These are phyloP conservation scores for Gastrophryne carolinensis DNA, from an alignment of 2,797 vertebrate species.

Conservation along the genomic window DNA sequence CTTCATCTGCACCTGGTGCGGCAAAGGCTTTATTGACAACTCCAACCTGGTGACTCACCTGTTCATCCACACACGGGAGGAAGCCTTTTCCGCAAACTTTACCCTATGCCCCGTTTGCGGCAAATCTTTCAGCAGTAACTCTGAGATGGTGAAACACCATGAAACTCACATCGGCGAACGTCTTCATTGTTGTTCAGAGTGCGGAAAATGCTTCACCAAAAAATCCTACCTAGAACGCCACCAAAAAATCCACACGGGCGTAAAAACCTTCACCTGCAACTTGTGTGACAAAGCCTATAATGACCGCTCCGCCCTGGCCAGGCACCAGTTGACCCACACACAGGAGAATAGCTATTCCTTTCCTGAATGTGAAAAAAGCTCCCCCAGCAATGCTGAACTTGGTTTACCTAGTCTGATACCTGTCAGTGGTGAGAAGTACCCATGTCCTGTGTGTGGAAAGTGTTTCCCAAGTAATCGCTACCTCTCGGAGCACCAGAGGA, in stretches of 20 bases:
- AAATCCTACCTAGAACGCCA: neutral
- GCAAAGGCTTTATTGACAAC: neutral
- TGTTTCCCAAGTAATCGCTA: neutral
- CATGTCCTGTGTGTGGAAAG: neutral
- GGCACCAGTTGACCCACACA: neutral
- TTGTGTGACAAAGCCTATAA: neutral
- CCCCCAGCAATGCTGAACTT: neutral
- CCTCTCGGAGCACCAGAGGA: neutral
- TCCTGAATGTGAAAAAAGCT: neutral
- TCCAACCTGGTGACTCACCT: neutral
- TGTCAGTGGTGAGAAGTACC: neutral
- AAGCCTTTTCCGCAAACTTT: neutral
- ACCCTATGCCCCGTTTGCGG: neutral
- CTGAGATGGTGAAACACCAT: neutral
- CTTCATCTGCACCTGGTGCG: neutral
- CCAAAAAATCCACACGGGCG: neutral
- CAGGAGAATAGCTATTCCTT: neutral
- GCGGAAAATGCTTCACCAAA: neutral
- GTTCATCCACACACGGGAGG: neutral
- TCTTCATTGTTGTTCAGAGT: neutral
- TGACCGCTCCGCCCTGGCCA: neutral
- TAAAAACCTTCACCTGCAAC: neutral
- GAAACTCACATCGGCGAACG: neutral
- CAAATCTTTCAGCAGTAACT: neutral
- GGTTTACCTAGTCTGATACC: neutral